These are phyloP conservation scores for Mayetiola destructor DNA, from an alignment of 2,888 invertebrate species.

Conservation along the genomic window DNA sequence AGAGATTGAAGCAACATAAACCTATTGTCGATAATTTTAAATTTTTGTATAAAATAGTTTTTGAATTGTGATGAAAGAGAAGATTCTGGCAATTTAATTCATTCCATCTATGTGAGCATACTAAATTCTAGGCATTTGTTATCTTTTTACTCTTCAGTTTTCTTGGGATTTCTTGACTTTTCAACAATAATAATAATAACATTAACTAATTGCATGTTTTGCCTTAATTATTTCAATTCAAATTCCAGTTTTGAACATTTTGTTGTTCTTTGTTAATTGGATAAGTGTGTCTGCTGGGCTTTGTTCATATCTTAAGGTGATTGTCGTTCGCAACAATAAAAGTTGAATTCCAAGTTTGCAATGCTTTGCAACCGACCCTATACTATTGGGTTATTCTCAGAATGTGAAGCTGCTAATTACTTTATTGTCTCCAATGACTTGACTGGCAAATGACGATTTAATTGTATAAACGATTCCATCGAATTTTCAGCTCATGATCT, in stretches of 20 bases:
- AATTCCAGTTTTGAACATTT: neutral
- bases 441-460: neutral
- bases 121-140: neutral
- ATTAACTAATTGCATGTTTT: neutral
- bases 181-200: neutral
- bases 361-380: neutral
- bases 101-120: neutral
- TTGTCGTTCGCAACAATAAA: neutral
- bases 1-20: too few relatives aligned
- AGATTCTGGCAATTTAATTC: neutral
- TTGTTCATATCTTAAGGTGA: too few relatives aligned
- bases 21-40: too few relatives aligned
- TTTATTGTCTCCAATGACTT: slow-evolving; percentile 2
- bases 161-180: neutral
- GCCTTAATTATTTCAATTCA: neutral
- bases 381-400: neutral
- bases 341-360: neutral
- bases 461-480: neutral
- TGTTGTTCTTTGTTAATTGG: neutral
- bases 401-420: neutral
- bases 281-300: neutral
- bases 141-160: too few relatives aligned
- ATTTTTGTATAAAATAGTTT: too few relatives aligned
- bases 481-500: too few relatives aligned
- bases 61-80: too few relatives aligned